phyloP scores from a whole-genome alignment of 1,140 invertebrate species.

The Gerris buenoi region DNA sequence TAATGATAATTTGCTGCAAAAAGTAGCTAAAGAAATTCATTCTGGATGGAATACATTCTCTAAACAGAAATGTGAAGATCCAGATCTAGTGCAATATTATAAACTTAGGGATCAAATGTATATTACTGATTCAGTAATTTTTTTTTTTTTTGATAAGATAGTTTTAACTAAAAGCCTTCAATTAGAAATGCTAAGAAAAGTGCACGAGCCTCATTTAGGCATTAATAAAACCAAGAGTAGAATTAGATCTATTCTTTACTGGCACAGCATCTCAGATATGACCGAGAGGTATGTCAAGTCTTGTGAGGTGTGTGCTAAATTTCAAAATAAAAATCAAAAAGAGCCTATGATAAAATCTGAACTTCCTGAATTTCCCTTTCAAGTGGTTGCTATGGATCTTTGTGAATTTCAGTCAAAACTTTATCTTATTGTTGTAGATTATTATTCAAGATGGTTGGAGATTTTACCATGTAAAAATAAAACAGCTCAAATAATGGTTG shows the following conservation, averaged over 20 bases:
- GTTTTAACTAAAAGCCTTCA: background rate
- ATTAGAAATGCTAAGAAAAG: background rate
- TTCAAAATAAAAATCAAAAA: background rate
- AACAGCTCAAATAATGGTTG: background rate
- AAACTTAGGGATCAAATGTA: background rate
- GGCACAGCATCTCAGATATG: background rate
- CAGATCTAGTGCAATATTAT: background rate
- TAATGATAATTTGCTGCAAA: background rate
- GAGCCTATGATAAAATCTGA: background rate
- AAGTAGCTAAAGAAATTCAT: background rate
- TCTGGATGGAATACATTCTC: background rate
- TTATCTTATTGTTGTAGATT: background rate
- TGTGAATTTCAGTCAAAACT: background rate
- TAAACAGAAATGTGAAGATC: background rate
- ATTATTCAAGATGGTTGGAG: background rate
- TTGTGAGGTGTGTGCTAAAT: background rate
- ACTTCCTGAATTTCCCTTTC: background rate
- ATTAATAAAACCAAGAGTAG: background rate
- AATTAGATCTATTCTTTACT: background rate
- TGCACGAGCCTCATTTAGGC: background rate
- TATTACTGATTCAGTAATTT: background rate
- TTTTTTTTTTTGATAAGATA: background rate
- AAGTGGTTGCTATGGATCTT: background rate
- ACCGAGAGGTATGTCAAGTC: background rate
- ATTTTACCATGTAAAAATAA: background rate